Percentiles rank a stretch among this genome's conserved stretches.
Evolutionary conservation across 2,113 vertebrate genomes (phyloP).

Genomic region (Chascanopsetta lugubris): DNA sequence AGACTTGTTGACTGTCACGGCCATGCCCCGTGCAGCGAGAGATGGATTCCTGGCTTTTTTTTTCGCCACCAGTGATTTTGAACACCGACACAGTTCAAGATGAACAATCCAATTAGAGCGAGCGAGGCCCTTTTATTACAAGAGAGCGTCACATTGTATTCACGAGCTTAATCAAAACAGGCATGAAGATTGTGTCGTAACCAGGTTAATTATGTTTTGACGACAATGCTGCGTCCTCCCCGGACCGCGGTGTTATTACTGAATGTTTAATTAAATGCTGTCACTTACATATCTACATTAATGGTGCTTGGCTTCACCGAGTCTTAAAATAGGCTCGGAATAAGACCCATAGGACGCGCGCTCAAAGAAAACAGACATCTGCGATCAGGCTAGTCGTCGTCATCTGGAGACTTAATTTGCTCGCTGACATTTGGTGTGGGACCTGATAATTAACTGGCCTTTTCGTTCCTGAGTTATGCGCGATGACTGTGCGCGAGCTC

Average conservation of each 20-base stretch:
- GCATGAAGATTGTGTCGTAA: constrained; percentile 69
- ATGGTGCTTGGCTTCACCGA: constrained; percentile 52
- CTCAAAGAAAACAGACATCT: constrained; percentile 68
- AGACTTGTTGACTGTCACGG: constrained; percentile 26
- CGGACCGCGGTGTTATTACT: constrained; percentile 60
- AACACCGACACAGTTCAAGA: constrained; percentile 47
- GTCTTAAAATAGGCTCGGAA: constrained; percentile 52
- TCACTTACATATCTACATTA: constrained; percentile 63
- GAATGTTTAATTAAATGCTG: constrained; percentile 75
- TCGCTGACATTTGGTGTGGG: constrained; percentile 71
- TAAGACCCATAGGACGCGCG: constrained; percentile 53
- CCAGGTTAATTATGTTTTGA: constrained; percentile 73
- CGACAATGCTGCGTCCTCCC: constrained; percentile 46
- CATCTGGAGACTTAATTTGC: constrained; percentile 68
- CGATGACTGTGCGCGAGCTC: constrained; percentile 28
- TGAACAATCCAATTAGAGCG: constrained; percentile 73
- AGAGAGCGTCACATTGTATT: constrained; percentile 55
- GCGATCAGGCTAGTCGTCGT: constrained; percentile 56
- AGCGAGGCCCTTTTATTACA: constrained; percentile 70
- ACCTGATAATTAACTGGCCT: constrained; percentile 73
- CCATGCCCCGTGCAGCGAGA: constrained; percentile 22
- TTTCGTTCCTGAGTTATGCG: constrained; percentile 60
- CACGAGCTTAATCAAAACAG: constrained; percentile 75
- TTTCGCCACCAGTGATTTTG: constrained; percentile 52
- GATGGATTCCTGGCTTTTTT: constrained; percentile 24